These are phyloP conservation scores for Coregonus ussuriensis DNA, from an alignment of 2,797 vertebrate genomes.

Conservation along the genomic window DNA sequence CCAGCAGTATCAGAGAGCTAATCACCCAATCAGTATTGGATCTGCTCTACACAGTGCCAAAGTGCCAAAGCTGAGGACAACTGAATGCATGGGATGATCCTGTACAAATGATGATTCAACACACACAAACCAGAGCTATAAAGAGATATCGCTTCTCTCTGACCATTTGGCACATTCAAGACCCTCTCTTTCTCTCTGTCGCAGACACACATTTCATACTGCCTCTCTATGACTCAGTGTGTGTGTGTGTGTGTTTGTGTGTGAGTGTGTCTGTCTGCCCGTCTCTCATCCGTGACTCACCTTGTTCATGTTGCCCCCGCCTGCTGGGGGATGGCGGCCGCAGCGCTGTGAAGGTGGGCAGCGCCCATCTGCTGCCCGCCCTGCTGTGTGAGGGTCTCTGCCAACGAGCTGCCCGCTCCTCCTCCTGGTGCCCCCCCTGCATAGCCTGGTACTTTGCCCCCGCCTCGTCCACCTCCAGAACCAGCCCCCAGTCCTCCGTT, in stretches of 20 bases:
- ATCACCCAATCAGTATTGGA: not conserved
- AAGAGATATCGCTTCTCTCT: not conserved
- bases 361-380: conserved; percentile 86
- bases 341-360: conserved; percentile 66
- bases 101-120: conserved; percentile 2
- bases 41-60: not conserved
- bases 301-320: conserved; percentile 90
- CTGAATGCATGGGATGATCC: conserved; percentile 10
- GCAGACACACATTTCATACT: too few species aligned
- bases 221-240: not conserved
- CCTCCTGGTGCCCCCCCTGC: conserved; percentile 71
- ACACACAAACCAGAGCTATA: not conserved
- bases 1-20: not conserved
- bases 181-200: not conserved
- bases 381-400: conserved; percentile 93
- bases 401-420: conserved; percentile 83
- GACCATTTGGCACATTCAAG: not conserved
- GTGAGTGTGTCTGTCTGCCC: not conserved
- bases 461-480: conserved; percentile 87
- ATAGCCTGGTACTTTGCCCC: conserved; percentile 85
- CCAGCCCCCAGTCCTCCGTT: conserved; percentile 92
- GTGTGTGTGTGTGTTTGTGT: not conserved
- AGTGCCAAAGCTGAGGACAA: too few species aligned
- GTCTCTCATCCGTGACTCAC: conserved; percentile 72
- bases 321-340: conserved; percentile 82